Percentiles rank a stretch among this genome's conserved stretches.
phyloP scores from a whole-genome alignment of 2,888 invertebrate species.

The Platerodrilus igneus region DNA sequence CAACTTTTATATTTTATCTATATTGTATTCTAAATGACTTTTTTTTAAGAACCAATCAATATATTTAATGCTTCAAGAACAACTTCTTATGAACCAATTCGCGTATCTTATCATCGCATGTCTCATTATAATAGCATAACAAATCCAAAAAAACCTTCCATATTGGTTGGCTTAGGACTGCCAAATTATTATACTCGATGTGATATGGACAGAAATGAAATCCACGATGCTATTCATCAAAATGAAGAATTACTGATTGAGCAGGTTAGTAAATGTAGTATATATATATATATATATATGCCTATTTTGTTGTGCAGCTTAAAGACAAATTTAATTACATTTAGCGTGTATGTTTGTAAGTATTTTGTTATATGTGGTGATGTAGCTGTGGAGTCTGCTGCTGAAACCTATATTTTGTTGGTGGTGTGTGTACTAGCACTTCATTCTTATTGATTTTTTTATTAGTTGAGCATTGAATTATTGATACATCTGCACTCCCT shows the following conservation, averaged over 20 bases:
- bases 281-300: no score
- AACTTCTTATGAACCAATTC: slow-evolving; percentile 72
- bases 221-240: slow-evolving; percentile 69
- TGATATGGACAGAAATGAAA: slow-evolving; percentile 63
- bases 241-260: slow-evolving; percentile 78
- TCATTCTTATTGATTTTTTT: no score
- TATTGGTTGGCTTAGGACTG: slow-evolving; percentile 80
- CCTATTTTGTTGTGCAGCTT: no score
- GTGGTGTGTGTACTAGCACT: no score
- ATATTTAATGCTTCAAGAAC: slow-evolving; percentile 76
- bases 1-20: no score
- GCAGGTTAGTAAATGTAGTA: slow-evolving; percentile 51
- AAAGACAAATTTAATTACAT: no score
- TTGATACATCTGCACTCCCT: no score
- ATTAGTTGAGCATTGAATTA: no score
- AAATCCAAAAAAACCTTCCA: slow-evolving; percentile 74
- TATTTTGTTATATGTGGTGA: no score
- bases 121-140: slow-evolving; percentile 86
- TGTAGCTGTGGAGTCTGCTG: background rate
- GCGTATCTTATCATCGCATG: slow-evolving; percentile 81
- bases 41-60: slow-evolving; percentile 70
- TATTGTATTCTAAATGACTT: no score
- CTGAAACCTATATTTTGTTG: background rate
- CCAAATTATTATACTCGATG: slow-evolving; percentile 71
- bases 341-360: no score